phyloP scores from a whole-genome alignment of 2,888 invertebrate genomes.

The Sesamia inferens region DNA sequence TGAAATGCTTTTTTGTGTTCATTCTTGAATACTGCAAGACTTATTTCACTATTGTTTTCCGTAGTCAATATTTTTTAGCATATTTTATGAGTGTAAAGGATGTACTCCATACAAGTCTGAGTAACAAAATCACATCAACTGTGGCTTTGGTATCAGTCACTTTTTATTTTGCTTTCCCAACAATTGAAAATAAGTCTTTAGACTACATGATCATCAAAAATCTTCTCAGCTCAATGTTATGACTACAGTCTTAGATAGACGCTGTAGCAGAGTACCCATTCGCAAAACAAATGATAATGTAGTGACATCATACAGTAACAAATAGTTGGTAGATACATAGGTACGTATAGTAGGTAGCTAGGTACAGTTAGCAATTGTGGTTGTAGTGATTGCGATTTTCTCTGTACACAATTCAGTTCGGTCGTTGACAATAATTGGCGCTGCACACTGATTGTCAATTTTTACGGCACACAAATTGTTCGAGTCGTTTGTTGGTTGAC shows the following conservation, averaged over 20 bases:
- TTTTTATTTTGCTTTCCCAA: neutral
- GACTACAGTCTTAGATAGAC: slow-evolving; percentile 29
- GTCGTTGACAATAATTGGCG: slow-evolving; percentile 36
- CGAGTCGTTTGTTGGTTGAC: slow-evolving; percentile 12
- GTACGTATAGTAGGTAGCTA: neutral
- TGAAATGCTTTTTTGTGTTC: slow-evolving; percentile 2
- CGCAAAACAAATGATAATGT: slow-evolving; percentile 37
- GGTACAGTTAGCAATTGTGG: slow-evolving; percentile 36
- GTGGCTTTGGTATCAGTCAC: neutral
- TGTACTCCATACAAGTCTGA: neutral
- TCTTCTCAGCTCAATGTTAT: slow-evolving; percentile 33
- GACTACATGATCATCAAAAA: slow-evolving; percentile 10
- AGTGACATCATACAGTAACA: slow-evolving; percentile 27
- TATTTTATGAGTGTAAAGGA: neutral
- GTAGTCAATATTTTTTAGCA: neutral
- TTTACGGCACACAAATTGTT: slow-evolving; percentile 36
- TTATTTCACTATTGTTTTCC: neutral
- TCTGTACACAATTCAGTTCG: slow-evolving; percentile 36
- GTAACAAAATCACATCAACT: neutral
- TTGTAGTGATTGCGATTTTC: slow-evolving; percentile 23
- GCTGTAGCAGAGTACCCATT: slow-evolving; percentile 10
- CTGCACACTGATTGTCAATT: slow-evolving; percentile 48
- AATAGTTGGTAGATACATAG: neutral
- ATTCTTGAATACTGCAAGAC: neutral
- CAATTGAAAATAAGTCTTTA: slow-evolving; percentile 1